These are phyloP conservation scores for Eudemis profundana DNA, from an alignment of 2,888 invertebrate genomes.

Conservation along the genomic window DNA sequence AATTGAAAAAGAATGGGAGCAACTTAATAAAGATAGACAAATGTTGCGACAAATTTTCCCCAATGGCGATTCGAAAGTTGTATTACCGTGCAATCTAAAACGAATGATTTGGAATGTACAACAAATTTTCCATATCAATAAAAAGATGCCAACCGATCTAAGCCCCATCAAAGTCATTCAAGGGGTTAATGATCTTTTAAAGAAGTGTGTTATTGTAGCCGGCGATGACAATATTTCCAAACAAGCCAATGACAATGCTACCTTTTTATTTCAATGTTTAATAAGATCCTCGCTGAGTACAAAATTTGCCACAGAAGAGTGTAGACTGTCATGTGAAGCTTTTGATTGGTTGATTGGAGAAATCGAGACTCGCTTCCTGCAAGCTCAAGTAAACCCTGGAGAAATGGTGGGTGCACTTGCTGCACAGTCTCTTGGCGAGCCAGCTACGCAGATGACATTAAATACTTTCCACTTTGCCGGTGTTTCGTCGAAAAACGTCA, in stretches of 20 bases:
- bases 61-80: constrained; percentile 97
- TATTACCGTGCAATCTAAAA: constrained; percentile 98
- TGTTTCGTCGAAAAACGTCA: constrained; percentile 99
- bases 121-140: constrained; percentile 99
- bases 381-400: constrained; percentile 97
- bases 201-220: constrained; percentile 96
- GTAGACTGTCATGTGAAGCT: constrained; percentile 96
- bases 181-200: constrained; percentile 94
- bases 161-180: constrained; percentile 97
- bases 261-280: constrained; percentile 97
- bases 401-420: constrained; percentile 99
- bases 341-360: constrained; percentile 99
- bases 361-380: constrained; percentile 99
- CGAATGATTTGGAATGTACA: constrained; percentile 99
- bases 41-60: constrained; percentile 97
- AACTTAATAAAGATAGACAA: constrained; percentile 94
- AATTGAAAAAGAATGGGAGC: constrained; percentile 98
- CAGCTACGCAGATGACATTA: constrained; percentile 99
- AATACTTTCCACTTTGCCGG: constrained; percentile 99
- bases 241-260: constrained; percentile 99
- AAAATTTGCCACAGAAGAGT: constrained; percentile 98
- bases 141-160: constrained; percentile 95
- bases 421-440: constrained; percentile 99
- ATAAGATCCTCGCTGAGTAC: constrained; percentile 97
- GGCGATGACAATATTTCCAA: constrained; percentile 98